phyloP scores from a whole-genome alignment of 2,113 vertebrate genomes.

The Gavialis gangeticus region DNA sequence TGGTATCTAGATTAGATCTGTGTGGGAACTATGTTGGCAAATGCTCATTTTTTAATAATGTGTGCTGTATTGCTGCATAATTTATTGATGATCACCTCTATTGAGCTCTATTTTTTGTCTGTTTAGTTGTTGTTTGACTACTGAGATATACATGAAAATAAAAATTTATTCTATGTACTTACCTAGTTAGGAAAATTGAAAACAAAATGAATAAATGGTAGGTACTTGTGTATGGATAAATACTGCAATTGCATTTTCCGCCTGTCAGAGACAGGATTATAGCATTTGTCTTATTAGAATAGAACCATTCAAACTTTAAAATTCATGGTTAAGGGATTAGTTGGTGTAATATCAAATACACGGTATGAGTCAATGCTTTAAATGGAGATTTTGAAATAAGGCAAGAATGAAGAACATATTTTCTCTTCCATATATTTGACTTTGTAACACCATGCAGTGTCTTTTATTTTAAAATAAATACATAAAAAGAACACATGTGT shows the following conservation, averaged over 20 bases:
- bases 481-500: background rate
- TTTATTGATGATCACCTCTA: background rate
- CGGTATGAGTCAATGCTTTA: background rate
- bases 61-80: background rate
- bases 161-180: background rate
- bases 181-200: background rate
- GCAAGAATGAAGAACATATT: background rate
- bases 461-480: background rate
- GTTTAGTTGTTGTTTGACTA: background rate
- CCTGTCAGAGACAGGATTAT: background rate
- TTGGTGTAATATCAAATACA: background rate
- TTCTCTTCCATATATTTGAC: background rate
- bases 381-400: constrained; percentile 16
- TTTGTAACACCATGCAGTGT: background rate
- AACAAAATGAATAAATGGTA: background rate
- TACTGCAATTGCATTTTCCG: background rate
- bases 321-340: background rate
- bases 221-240: background rate
- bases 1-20: background rate
- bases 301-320: background rate
- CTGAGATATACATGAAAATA: background rate
- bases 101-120: background rate
- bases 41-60: background rate
- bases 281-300: background rate
- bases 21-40: background rate